Base-by-base conservation (phyloP, 2,113 vertebrate species). In the Hyaena hyaena region DNA sequence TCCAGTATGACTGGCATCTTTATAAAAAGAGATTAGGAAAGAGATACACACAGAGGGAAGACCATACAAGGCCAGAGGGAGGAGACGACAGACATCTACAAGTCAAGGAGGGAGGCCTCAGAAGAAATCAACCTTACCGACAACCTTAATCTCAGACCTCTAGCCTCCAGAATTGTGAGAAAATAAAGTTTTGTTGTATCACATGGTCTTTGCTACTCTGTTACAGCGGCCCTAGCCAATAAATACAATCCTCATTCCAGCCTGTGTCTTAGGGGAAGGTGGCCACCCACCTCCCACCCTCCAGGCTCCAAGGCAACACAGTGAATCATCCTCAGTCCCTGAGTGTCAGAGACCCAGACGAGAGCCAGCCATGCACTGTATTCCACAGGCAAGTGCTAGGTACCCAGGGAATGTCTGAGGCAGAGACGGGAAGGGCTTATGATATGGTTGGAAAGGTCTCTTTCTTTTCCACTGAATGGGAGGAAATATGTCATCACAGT, bases 141-240 rank as follows among this genome's bases (percentile, higher is more conserved):
- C 12, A 12, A 12, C 33, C 71, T 85, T 79, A 33, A 16, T 11
- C 43, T 85, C n/a, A 50, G 61, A 79, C 21, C 53, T 85, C 16
- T 4, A 84, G 71, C 10, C 45, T 43, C 48, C 45, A 87, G 45
- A 53, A 68, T 4, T 93, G 61, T 45, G 58, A 66, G 26, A 43
- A n/a, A 85, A 39, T 26, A 55, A 39, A 16, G 31, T 50, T 82
- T 61, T 48, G 39, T 45, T 35, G 77, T 76, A 53, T 28, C 31
- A 26, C 33, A 14, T 9, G 0, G 33, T 12, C 28, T 19, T 0
- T 14, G n/a, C 45, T n/a, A 17, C 21, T 79, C 68, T 6, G 16
- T 39, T 15, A 58, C 1, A 11, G 82, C 17, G 16, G 74, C 28
- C 55, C 12, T 35, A 26, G 45, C 55, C 77, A 45, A 80, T 23